Conservation (phyloP, 2,888 invertebrate species). For the Artemia sinica region DNA sequence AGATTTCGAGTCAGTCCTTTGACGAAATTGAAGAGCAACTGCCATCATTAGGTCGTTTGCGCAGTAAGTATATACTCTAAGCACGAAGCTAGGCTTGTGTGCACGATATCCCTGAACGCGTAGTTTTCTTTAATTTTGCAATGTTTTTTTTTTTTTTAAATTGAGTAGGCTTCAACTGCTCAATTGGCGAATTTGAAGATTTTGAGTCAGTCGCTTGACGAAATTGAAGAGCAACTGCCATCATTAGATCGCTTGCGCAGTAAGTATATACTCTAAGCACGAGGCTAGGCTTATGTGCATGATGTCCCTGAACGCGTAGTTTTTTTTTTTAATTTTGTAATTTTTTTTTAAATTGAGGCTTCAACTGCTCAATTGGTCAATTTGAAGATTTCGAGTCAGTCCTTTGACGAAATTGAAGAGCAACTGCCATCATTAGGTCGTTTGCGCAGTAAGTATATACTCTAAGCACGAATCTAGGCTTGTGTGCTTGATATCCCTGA, state of each 20-base stretch:
- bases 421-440: constrained; percentile 39
- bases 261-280: constrained; percentile 24
- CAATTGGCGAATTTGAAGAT: constrained; percentile 69
- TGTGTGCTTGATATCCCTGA: not conserved
- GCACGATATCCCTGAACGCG: not conserved
- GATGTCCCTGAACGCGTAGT: not conserved
- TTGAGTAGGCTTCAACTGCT: constrained; percentile 72
- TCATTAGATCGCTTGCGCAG: constrained; percentile 35
- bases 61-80: constrained; percentile 28
- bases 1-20: constrained; percentile 60
- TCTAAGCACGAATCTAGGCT: not conserved
- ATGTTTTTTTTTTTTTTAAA: too few relatives aligned
- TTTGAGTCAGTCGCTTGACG: constrained; percentile 56
- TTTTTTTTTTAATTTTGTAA: too few relatives aligned
- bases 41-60: constrained; percentile 37
- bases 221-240: constrained; percentile 43
- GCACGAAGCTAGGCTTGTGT: not conserved
- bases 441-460: constrained; percentile 30
- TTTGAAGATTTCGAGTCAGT: constrained; percentile 58
- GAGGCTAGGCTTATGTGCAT: not conserved
- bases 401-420: constrained; percentile 48
- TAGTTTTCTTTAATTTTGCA: too few relatives aligned
- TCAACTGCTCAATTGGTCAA: constrained; percentile 79
- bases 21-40: constrained; percentile 43
- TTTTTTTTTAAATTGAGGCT: too few relatives aligned